Conservation (phyloP, 2,888 invertebrate species). For the Neoscelio sp. region DNA sequence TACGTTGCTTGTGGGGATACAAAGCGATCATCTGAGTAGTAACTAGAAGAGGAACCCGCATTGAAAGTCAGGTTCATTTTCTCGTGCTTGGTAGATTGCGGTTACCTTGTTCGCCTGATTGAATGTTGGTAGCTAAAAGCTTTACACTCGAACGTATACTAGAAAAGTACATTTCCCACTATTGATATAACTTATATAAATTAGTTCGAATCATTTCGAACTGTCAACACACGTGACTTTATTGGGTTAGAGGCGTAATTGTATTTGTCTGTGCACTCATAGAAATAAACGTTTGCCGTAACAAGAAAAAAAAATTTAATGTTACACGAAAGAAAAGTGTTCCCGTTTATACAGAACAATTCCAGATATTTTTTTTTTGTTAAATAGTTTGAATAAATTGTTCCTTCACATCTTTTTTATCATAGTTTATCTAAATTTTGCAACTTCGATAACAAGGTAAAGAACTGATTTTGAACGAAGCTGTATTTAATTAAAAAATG, state of each 20-base stretch:
- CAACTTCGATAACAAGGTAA: too few relatives aligned
- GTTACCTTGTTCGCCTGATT: conserved; percentile 45
- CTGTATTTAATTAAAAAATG: too few relatives aligned
- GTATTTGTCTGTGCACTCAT: background rate
- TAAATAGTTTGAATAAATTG: too few relatives aligned
- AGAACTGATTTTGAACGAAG: too few relatives aligned
- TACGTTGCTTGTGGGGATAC: conserved; percentile 15
- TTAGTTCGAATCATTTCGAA: conserved; percentile 17
- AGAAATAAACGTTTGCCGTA: conserved; percentile 1
- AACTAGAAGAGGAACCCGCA: conserved; percentile 11
- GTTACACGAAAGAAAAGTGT: too few relatives aligned
- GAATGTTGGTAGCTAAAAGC: conserved; percentile 31
- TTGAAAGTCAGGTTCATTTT: conserved; percentile 34
- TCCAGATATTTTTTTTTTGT: too few relatives aligned
- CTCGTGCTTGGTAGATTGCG: conserved; percentile 36
- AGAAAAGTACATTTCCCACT: conserved; percentile 12
- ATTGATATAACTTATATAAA: conserved; percentile 25
- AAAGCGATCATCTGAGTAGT: conserved; percentile 20
- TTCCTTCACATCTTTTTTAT: too few relatives aligned
- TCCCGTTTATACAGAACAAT: too few relatives aligned
- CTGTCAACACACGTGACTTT: conserved; percentile 12
- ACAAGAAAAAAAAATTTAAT: background rate
- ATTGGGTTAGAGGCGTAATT: conserved; percentile 6
- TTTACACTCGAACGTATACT: conserved; percentile 9
- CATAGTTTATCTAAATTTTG: too few relatives aligned